Conservation (phyloP, 2,888 invertebrate genomes). For the Mesorhabditis spiculigera region DNA sequence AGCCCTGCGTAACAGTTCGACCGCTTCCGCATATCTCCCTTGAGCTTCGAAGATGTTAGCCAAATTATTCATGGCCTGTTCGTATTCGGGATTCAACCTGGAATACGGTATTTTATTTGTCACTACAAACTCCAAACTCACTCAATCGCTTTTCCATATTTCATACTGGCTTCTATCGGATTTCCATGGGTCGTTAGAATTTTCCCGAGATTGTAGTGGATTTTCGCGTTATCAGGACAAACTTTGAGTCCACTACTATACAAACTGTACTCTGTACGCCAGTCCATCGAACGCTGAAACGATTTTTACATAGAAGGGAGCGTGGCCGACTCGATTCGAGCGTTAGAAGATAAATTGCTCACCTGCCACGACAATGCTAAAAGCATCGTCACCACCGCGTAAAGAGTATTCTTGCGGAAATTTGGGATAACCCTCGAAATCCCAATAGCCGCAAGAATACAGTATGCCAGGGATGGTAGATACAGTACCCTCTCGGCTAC, state of each 20-base stretch:
- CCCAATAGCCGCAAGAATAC: slow-evolving; percentile 17
- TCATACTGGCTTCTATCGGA: slow-evolving; percentile 70
- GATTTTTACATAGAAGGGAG: background rate
- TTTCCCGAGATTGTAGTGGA: slow-evolving; percentile 84
- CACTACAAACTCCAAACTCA: slow-evolving; percentile 9
- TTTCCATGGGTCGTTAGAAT: slow-evolving; percentile 74
- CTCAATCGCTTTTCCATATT: slow-evolving; percentile 66
- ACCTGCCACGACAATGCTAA: too few species aligned
- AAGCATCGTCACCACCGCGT: too few species aligned
- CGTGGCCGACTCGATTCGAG: too few species aligned
- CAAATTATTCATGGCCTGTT: slow-evolving; percentile 89
- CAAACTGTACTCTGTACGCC: slow-evolving; percentile 60
- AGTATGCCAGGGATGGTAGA: slow-evolving; percentile 75
- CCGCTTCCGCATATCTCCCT: slow-evolving; percentile 18
- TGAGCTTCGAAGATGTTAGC: slow-evolving; percentile 70
- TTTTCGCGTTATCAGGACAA: slow-evolving; percentile 89
- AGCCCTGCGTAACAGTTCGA: background rate
- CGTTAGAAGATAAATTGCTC: too few species aligned
- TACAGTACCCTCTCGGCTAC: slow-evolving; percentile 83
- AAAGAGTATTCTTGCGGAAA: too few species aligned
- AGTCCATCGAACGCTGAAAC: slow-evolving; percentile 36
- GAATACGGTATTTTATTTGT: slow-evolving; percentile 16
- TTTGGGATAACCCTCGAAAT: background rate
- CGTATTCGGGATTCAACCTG: slow-evolving; percentile 76
- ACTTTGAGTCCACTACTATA: slow-evolving; percentile 79